A percentile compares a stretch with the other conserved stretches of the same genome.
Conservation (phyloP, 2,113 vertebrate genomes). For the Indicator indicator region DNA sequence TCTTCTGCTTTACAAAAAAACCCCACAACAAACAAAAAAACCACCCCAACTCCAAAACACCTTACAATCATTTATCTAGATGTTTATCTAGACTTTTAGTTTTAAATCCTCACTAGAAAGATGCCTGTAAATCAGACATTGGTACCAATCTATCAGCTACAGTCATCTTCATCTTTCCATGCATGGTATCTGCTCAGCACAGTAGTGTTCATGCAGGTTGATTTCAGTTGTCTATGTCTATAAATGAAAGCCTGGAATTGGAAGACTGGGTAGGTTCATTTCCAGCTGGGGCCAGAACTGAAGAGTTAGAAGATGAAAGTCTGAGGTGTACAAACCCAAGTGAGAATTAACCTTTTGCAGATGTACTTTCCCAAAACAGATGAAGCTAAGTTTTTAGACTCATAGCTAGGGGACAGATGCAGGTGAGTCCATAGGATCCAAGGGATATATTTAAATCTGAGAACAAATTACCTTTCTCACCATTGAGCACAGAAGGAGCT, state of each 20-base stretch:
- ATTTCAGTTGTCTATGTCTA: background rate
- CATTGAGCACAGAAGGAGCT: background rate
- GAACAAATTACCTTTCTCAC: background rate
- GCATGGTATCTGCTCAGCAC: accelerated
- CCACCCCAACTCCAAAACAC: too few species aligned
- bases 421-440: background rate
- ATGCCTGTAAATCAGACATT: background rate
- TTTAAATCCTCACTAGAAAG: background rate
- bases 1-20: background rate
- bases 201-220: accelerated
- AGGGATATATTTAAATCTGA: background rate
- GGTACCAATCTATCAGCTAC: accelerated
- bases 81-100: background rate
- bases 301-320: background rate
- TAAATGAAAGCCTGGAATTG: background rate
- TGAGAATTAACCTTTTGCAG: background rate
- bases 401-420: background rate
- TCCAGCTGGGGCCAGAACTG: background rate
- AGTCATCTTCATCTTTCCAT: background rate
- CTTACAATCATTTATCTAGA: background rate
- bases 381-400: background rate
- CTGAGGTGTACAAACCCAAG: background rate
- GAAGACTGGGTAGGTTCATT: accelerated
- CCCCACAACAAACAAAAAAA: too few species aligned
- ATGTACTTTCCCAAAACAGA: background rate